Evolutionary conservation across 1,140 invertebrate genomes (phyloP).

Genomic region (Ceratoteleas bidentatus): DNA sequence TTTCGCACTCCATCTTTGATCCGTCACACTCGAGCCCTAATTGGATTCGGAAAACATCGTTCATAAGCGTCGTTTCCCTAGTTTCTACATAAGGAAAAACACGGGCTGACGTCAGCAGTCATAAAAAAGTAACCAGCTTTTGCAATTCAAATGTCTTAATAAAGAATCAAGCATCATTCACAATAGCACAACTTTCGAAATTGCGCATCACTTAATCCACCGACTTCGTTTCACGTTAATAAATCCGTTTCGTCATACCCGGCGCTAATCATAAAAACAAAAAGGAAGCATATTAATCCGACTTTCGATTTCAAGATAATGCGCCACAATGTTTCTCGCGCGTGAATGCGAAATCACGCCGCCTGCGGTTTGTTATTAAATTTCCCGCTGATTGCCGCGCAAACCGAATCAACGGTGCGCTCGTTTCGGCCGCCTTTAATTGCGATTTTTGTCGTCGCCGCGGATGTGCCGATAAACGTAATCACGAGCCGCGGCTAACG

Average conservation of each 20-base stretch:
- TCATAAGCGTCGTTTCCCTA: no score
- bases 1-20: no score
- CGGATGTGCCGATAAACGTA: constrained; percentile 52
- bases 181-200: constrained; percentile 37
- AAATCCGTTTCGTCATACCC: constrained; percentile 44
- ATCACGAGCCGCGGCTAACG: constrained; percentile 59
- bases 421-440: background rate
- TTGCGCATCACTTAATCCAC: constrained; percentile 29
- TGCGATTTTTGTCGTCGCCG: background rate
- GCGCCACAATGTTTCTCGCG: constrained; percentile 18
- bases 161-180: constrained; percentile 15
- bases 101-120: background rate
- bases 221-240: constrained; percentile 22
- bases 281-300: constrained; percentile 46
- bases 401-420: background rate
- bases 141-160: constrained; percentile 26
- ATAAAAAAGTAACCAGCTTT: constrained; percentile 2
- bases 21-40: no score
- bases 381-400: constrained; percentile 4
- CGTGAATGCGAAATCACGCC: constrained; percentile 21
- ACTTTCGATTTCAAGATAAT: constrained; percentile 58
- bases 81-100: background rate
- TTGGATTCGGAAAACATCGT: no score
- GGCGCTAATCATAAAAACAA: constrained; percentile 44
- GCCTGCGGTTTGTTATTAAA: constrained; percentile 21